phyloP scores from a whole-genome alignment of 1,140 invertebrate genomes.

The Pantala flavescens region DNA sequence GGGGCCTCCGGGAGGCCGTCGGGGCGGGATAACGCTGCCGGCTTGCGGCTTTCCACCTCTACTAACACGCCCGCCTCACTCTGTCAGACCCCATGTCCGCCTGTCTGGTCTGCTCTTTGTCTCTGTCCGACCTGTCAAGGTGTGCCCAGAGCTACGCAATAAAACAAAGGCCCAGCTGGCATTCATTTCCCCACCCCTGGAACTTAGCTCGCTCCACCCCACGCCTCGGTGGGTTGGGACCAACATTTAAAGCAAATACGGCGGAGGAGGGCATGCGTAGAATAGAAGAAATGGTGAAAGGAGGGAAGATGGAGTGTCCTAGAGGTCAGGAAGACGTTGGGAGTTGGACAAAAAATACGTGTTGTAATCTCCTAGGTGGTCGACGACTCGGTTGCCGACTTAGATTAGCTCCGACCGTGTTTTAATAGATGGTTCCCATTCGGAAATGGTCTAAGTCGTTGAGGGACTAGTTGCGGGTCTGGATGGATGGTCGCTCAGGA shows the following conservation, averaged over 20 bases:
- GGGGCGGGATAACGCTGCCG: neutral
- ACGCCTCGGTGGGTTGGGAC: neutral
- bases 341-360: neutral
- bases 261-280: neutral
- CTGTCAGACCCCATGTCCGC: neutral
- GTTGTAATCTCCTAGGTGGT: too few species aligned
- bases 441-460: too few species aligned
- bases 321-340: neutral
- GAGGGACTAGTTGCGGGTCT: too few species aligned
- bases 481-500: too few species aligned
- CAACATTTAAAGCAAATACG: neutral
- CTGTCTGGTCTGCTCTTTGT: neutral
- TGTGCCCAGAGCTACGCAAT: neutral
- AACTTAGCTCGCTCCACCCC: neutral
- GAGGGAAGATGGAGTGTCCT: neutral
- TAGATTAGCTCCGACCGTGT: too few species aligned
- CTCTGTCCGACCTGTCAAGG: constrained; percentile 2
- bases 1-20: neutral
- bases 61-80: neutral
- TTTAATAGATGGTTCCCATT: too few species aligned
- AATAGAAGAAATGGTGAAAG: neutral
- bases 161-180: constrained; percentile 3
- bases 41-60: neutral
- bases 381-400: too few species aligned
- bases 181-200: neutral